These are phyloP conservation scores for Laticauda colubrina DNA, from an alignment of 2,113 vertebrate species.

Conservation along the genomic window DNA sequence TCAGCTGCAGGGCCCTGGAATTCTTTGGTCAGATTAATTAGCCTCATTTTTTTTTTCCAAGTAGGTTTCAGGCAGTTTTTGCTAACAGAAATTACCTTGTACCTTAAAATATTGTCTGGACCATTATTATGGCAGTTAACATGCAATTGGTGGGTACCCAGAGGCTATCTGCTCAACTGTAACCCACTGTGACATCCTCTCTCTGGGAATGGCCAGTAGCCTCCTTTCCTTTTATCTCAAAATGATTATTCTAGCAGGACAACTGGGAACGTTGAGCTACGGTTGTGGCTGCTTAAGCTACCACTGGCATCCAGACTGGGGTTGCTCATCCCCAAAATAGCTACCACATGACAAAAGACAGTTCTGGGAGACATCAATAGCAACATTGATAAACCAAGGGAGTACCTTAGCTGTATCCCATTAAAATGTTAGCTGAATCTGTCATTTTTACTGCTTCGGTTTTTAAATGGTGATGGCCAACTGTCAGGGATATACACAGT, in stretches of 20 bases:
- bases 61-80: background rate
- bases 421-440: background rate
- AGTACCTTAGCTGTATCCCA: background rate
- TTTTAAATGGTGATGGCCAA: background rate
- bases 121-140: background rate
- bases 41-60: too few relatives aligned
- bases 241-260: background rate
- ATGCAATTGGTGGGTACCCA: background rate
- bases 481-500: background rate
- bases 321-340: background rate
- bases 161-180: background rate
- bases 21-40: background rate
- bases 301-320: background rate
- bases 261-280: background rate
- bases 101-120: background rate
- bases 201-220: background rate
- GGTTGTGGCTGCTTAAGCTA: background rate
- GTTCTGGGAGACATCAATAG: background rate
- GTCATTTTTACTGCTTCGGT: background rate
- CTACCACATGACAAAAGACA: background rate
- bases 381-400: background rate
- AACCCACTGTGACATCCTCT: background rate
- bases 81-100: background rate
- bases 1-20: background rate
- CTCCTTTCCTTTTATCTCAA: background rate